Evolutionary conservation across 2,888 invertebrate genomes (phyloP), one percentile per base, ranked within the genome.

Genomic region (Digitonthophagus gazella): DNA sequence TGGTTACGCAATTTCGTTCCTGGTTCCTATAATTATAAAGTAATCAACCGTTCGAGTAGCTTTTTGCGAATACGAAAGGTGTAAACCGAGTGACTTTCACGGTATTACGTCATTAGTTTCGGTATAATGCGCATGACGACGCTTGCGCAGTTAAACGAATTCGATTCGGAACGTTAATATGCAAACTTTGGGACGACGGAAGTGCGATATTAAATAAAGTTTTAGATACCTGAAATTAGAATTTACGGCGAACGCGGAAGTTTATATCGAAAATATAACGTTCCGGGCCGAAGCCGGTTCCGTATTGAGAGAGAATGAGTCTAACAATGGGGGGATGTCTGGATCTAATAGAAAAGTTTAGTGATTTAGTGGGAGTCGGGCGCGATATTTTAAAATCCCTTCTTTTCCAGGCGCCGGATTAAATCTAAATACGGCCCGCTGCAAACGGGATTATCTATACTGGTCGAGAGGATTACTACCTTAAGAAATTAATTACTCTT

Each of bases 401-500:
- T 61, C 20, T 18, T 19, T 61, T 19, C 18, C 14, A 18, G 16
- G 16, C 19, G 6, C n/a, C n/a, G 61, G 61, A 61, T 61, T 61
- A 61, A 61, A 61, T 61, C 19, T 61, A 61, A 61, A 61, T 61
- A 61, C 61, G 19, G 61, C 8, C 15, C 18, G 61, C 20, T 61
- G 61, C 18, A 61, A 61, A 20, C 19, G 18, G 19, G 61, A 61
- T 61, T 61, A 61, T 61, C 61, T 61, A 18, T 15, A 15, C 58
- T 58, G 18, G 58, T 18, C 58, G 58, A 58, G 15, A 15, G 58
- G 58, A 58, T 58, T 61, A 61, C 20, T 18, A 61, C 61, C 19
- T 20, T 61, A 61, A 61, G 61, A n/a, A n/a, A 61, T 19, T 61
- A 61, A 61, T 61, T 61, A 20, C 19, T 61, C 61, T 18, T 20